Conservation (phyloP, 2,888 invertebrate genomes). For the Tachina grossa region DNA sequence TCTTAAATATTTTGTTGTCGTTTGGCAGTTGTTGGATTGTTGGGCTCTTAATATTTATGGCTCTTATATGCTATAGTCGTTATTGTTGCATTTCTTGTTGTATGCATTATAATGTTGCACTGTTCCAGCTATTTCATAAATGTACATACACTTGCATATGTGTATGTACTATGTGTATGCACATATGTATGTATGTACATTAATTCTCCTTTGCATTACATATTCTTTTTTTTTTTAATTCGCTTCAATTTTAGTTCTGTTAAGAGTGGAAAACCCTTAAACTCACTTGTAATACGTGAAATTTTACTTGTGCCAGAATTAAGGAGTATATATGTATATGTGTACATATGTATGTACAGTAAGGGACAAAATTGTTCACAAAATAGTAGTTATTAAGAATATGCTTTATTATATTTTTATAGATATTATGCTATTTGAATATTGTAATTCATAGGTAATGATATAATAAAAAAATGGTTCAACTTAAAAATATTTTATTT, state of each 20-base stretch:
- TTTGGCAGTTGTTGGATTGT: slow-evolving; percentile 62
- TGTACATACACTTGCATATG: not conserved
- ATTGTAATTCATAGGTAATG: no score
- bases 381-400: no score
- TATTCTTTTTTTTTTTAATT: slow-evolving; percentile 31
- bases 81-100: slow-evolving; percentile 19
- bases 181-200: not conserved
- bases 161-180: slow-evolving; percentile 21
- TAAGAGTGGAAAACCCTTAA: slow-evolving; percentile 49
- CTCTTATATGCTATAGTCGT: slow-evolving; percentile 38
- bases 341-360: no score
- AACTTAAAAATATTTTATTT: no score
- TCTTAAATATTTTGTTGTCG: slow-evolving; percentile 60
- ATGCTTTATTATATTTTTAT: no score
- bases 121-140: slow-evolving; percentile 50
- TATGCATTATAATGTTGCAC: slow-evolving; percentile 43
- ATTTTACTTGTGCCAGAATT: slow-evolving; percentile 24
- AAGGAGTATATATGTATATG: not conserved
- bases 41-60: slow-evolving; percentile 66
- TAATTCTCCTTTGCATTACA: slow-evolving; percentile 13
- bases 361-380: no score
- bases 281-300: slow-evolving; percentile 30
- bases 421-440: no score
- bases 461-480: no score
- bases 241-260: slow-evolving; percentile 2